These are phyloP conservation scores for Oxycera nigricornis DNA, from an alignment of 2,888 invertebrate species.

Conservation along the genomic window DNA sequence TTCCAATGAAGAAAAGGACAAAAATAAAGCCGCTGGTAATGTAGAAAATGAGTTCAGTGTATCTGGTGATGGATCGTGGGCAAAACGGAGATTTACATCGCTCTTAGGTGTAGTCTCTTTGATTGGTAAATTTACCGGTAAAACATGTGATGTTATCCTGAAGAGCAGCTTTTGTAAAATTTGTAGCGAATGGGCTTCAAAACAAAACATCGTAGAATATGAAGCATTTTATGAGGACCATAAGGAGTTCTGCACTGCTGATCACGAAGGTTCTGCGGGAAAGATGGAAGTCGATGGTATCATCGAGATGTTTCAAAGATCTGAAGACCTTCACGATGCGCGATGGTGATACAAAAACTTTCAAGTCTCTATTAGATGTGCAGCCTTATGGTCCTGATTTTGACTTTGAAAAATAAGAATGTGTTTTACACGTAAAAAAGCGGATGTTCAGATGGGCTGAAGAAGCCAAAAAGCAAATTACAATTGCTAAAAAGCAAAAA, in stretches of 20 bases:
- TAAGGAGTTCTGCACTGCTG: conserved; percentile 14
- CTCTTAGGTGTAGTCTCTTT: background rate
- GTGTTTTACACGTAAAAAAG: conserved; percentile 34
- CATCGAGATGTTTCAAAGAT: conserved; percentile 47
- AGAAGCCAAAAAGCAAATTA: background rate
- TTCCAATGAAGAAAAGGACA: conserved; percentile 24
- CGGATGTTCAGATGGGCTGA: background rate
- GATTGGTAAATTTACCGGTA: background rate
- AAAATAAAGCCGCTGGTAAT: background rate
- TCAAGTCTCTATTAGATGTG: conserved; percentile 28
- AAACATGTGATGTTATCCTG: conserved; percentile 7
- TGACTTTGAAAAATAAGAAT: conserved; percentile 39
- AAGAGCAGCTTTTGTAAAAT: background rate
- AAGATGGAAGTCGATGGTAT: conserved; percentile 49
- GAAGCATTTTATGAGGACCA: conserved; percentile 10
- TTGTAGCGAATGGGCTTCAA: background rate
- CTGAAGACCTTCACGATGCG: conserved; percentile 36
- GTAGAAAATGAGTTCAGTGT: conserved; percentile 10
- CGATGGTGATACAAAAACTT: conserved; percentile 42
- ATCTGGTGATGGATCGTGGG: conserved; percentile 37
- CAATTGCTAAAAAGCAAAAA: background rate
- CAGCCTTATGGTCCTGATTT: conserved; percentile 38
- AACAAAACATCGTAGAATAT: background rate
- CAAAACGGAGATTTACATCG: conserved; percentile 16
- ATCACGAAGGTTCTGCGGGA: conserved; percentile 48